These are phyloP conservation scores for Netelia fuscicornis DNA, from an alignment of 2,888 invertebrate species.

Conservation along the genomic window DNA sequence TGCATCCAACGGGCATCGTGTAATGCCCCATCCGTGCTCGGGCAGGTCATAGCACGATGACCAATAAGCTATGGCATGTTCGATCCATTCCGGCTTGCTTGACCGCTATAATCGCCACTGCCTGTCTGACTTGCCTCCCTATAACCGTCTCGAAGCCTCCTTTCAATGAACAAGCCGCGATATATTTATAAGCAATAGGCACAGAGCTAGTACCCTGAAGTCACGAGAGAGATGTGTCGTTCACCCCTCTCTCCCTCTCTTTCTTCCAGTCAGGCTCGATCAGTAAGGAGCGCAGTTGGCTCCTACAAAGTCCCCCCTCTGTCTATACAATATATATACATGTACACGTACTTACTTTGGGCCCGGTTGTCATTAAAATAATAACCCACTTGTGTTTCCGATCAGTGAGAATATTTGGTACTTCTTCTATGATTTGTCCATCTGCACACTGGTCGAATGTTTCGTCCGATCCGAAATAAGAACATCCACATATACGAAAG, in stretches of 20 bases:
- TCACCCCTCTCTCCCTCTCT: slow-evolving; percentile 31
- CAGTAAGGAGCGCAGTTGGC: background rate
- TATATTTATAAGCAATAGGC: no score
- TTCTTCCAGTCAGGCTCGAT: slow-evolving; percentile 17
- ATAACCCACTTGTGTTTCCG: slow-evolving; percentile 70
- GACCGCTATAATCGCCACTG: no score
- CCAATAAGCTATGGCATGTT: no score
- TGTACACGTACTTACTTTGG: slow-evolving; percentile 41
- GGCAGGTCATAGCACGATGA: no score
- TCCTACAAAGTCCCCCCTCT: slow-evolving; percentile 45
- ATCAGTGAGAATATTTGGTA: slow-evolving; percentile 1
- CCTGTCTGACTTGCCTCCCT: no score
- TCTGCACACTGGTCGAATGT: background rate
- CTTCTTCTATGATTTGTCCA: slow-evolving; percentile 5
- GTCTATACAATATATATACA: slow-evolving; percentile 25
- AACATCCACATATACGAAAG: background rate
- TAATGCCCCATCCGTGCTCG: no score
- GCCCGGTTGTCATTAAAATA: slow-evolving; percentile 61
- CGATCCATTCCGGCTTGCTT: no score
- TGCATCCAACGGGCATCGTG: no score
- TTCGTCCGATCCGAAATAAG: background rate
- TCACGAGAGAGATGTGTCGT: background rate
- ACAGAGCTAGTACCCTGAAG: no score
- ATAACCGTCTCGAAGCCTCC: no score
- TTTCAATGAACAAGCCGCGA: no score